A percentile compares a stretch with the other conserved stretches of the same genome.
Evolutionary conservation across 2,113 vertebrate genomes (phyloP).

Genomic region (Zapus hudsonius): DNA sequence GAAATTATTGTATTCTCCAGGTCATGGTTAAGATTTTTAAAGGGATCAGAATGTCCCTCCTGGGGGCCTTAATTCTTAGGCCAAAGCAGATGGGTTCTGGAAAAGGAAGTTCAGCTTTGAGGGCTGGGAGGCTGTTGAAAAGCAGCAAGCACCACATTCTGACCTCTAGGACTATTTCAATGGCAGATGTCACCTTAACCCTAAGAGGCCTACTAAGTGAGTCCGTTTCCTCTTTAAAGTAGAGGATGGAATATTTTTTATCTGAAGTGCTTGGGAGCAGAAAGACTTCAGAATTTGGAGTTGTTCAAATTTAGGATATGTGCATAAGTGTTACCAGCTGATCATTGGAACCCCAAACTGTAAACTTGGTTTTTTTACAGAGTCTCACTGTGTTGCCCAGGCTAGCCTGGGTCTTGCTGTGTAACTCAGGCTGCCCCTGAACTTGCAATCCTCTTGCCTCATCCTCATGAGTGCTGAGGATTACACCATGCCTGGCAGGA

Average conservation of each 20-base stretch:
- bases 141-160: not conserved
- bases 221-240: not conserved
- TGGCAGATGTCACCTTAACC: not conserved
- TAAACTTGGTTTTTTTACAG: no score
- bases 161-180: not conserved
- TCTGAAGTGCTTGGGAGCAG: not conserved
- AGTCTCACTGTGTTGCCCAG: no score
- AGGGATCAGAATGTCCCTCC: slow-evolving; percentile 53
- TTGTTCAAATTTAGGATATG: not conserved
- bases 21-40: slow-evolving; percentile 75
- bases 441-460: no score
- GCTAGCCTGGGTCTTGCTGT: no score
- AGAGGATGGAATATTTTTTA: not conserved
- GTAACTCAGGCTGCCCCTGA: no score
- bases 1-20: slow-evolving; percentile 72
- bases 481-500: no score
- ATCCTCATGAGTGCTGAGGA: no score
- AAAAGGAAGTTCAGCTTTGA: not conserved
- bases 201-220: not conserved
- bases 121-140: not conserved
- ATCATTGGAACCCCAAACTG: no score
- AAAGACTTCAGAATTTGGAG: not conserved
- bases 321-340: not conserved
- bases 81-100: slow-evolving; percentile 39
- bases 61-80: slow-evolving; percentile 51